Evolutionary conservation across 2,113 vertebrate species (phyloP), one percentile per base, ranked within the genome.

Genomic region (Myrmecophaga tridactyla): DNA sequence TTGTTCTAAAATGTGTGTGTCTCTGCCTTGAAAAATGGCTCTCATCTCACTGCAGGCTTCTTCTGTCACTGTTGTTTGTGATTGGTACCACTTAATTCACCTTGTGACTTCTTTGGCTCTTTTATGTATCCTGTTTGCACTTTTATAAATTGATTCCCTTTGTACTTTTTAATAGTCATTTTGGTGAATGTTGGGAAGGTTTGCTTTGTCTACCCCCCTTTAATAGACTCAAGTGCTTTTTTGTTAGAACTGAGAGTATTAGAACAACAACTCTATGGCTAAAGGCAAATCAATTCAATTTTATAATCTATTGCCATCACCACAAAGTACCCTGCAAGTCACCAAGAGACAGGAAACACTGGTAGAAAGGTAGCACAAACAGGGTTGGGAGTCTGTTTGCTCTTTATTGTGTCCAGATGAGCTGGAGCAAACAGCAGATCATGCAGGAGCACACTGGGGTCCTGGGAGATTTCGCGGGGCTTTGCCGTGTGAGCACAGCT

Each of bases 201-300:
- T 72, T 88, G 23, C 34, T 89, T 86, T 82, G 48, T 90, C 6
- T 31, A 78, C 34, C 23, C 82, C 48, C 25, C 63, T 92, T 95
- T 65, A 93, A 69, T 85, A 62, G 78, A 76, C 34, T 93, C 27
- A 34, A 85, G 39, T 86, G 34, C 3, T 82, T 41, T 53, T 88
- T 77, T 75, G 67, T 86, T 84, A 76, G 70, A 69, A 90, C 60
- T 70, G 53, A 92, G 77, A 46, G 46, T 53, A 3, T 87, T 78
- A 82, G 13, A 78, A 84, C 56, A 83, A 85, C 75, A 34, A 62
- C 48, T 89, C 65, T 63, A 21, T 27, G 62, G 91, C 34, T 48
- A 83, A 81, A 90, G 73, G n/a, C 60, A 91, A 78, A 80, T 78
- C 41, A 70, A 6, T 69, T 89, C 36, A 82, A 46, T 94, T 31